Base-by-base conservation (phyloP, 37 sponge, comb jelly and placozoan species). In the Chondrilla cf. caribensis region DNA sequence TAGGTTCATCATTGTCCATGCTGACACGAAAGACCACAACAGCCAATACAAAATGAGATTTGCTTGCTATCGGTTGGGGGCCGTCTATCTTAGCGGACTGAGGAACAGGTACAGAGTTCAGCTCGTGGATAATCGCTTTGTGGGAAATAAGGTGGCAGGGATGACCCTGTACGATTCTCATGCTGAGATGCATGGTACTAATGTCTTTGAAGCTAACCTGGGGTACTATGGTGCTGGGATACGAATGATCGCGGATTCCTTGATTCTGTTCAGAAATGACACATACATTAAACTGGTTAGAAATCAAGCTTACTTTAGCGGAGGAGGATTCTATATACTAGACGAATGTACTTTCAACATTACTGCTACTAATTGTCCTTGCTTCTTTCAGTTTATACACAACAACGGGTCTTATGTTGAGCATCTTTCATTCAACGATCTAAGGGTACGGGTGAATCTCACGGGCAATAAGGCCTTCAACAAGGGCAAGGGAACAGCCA, bases 321-420 rank as follows among this genome's bases (percentile, higher is more conserved):
- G 76, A 39, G 76, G 76, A 73, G 76, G 44, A 2, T 36, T 73
- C n/a, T 73, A 40, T 21, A 40, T 73, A 21, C 41, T 73, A n/a
- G 76, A 73, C 76, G 18, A 22, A 7, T 73, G 76, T 42, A 38
- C 76, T 25, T 40, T 37, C 25, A 37, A 73, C 24, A n/a, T 7
- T 7, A 8, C 22, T 31, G 7, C 18, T 39, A 3, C 44, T 2
- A 15, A 73, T 25, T 39, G 41, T 39, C 44, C 19, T 39, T 73
- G 76, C 36, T 73, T 73, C 44, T 73, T 73, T 39, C 44, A 73
- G 76, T 38, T 73, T 4, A 43, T 73, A 38, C 40, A 73, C 43
- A 0, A 73, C 41, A 73, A 73, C 40, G 76, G 76, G 6, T 37
- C 44, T 2, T 6, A 42, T 5, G 6, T 73, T 22, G 6, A 2